Evolutionary conservation across 2,888 invertebrate genomes (phyloP), one percentile per base, ranked within the genome.

Genomic region (Oithona nana): DNA sequence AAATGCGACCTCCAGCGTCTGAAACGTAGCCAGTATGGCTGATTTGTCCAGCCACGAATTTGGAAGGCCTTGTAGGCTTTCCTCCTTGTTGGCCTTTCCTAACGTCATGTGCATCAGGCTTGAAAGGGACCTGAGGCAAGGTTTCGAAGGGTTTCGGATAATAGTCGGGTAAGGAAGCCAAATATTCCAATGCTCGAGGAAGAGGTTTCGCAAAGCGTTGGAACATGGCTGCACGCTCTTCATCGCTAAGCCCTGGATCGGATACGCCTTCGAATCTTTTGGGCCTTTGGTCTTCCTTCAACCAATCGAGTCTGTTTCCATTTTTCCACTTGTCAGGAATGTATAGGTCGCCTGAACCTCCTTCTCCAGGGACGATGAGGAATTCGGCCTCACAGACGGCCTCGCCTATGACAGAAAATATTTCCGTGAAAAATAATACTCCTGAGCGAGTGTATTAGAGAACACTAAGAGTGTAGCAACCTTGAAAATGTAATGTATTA

Each of bases 311-410:
- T 20, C 62, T 55, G 4, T 62, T 62, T 24, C 56, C 54, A 6
- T 28, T 30, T 24, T 26, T 30, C 62, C 62, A 62, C 3, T 56
- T 16, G 16, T 54, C 31, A 11, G 62, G 62, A 54, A 62, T 24
- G 26, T 56, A 62, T 28, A 62, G 26, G 11, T 62, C 62, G 11
- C 24, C 62, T 3, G n/a, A 30, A 56, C 49, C 28, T 8, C 49
- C 59, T 24, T 50, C 50, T 13, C 49, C 59, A 13, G 49, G 48
- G n/a, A 20, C 39, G 16, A 39, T 16, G 31, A 54, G 20, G 26
- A 59, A 48, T 59, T 61, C 61, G 11, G 61, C 61, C 56, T 62
- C 62, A 31, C 62, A 62, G 11, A 54, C 55, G 13, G 62, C 62
- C 28, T 62, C 62, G n/a, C 62, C 62, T n/a, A n/a, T n/a, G n/a